Evolutionary conservation across 2,888 invertebrate genomes (phyloP).

Genomic region (Drosophila anomelani): DNA sequence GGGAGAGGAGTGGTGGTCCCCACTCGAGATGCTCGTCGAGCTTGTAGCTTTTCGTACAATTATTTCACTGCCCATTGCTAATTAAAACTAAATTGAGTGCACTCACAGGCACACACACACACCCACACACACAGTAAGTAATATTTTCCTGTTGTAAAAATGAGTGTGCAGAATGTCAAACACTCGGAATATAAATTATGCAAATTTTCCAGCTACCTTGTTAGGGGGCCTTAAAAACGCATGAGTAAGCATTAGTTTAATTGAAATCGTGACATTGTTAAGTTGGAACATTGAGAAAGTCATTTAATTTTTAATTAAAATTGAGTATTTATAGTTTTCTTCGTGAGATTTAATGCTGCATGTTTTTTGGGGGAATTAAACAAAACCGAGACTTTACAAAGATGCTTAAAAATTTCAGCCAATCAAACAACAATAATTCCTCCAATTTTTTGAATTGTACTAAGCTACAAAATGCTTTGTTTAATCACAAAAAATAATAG

Average conservation of each 20-base stretch:
- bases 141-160: conserved; percentile 6
- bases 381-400: neutral
- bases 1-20: conserved; percentile 25
- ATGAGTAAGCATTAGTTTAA: conserved; percentile 11
- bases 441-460: no score
- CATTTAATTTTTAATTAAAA: neutral
- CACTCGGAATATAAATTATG: conserved; percentile 56
- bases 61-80: conserved; percentile 77
- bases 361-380: neutral
- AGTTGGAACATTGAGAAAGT: neutral
- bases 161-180: conserved; percentile 58
- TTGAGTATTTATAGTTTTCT: neutral
- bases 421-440: neutral
- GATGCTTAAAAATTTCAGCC: neutral
- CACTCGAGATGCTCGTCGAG: conserved; percentile 68
- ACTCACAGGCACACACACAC: conserved; percentile 30
- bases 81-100: conserved; percentile 80
- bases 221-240: conserved; percentile 9
- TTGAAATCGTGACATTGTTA: conserved; percentile 24
- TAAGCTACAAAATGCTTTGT: neutral
- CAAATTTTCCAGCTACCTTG: neutral
- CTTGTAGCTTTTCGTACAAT: conserved; percentile 74
- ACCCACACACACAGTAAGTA: conserved; percentile 20
- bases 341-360: neutral
- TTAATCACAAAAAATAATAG: neutral